Evolutionary conservation across 1,140 invertebrate genomes (phyloP).

Genomic region (Tigriopus japonicus): DNA sequence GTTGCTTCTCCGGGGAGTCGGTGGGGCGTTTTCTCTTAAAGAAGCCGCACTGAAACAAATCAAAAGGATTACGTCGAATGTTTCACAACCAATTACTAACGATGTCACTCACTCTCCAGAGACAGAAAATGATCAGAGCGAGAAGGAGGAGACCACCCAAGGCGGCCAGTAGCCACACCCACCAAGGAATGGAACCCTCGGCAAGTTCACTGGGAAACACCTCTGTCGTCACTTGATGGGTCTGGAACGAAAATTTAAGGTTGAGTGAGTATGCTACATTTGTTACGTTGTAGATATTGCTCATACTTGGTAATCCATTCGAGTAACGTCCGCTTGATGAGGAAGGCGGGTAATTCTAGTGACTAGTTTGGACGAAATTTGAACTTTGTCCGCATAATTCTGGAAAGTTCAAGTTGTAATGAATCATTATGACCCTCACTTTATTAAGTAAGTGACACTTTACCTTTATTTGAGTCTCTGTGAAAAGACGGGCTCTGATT

Average conservation of each 20-base stretch:
- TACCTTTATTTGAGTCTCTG: slow-evolving; percentile 5
- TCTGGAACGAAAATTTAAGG: neutral
- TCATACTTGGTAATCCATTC: neutral
- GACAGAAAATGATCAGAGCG: slow-evolving; percentile 1
- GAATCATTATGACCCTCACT: too few species aligned
- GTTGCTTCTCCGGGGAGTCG: neutral
- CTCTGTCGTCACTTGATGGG: neutral
- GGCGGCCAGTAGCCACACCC: slow-evolving; percentile 10
- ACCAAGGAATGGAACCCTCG: slow-evolving; percentile 9
- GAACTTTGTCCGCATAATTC: slow-evolving; percentile 5
- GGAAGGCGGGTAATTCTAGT: slow-evolving; percentile 4
- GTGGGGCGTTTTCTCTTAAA: neutral
- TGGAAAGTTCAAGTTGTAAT: neutral
- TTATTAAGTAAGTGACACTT: too few species aligned
- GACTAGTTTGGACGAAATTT: slow-evolving; percentile 8
- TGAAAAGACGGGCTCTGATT: slow-evolving; percentile 3
- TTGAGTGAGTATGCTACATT: neutral
- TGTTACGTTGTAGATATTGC: neutral
- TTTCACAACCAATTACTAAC: neutral
- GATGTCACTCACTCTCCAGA: neutral
- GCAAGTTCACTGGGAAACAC: slow-evolving; percentile 4
- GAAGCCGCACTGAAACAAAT: neutral
- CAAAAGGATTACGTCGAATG: neutral
- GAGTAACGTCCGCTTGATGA: neutral
- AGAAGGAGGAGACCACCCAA: neutral